phyloP scores from a whole-genome alignment of 2,113 vertebrate genomes.

The Pseudorectes ferrugineus region DNA sequence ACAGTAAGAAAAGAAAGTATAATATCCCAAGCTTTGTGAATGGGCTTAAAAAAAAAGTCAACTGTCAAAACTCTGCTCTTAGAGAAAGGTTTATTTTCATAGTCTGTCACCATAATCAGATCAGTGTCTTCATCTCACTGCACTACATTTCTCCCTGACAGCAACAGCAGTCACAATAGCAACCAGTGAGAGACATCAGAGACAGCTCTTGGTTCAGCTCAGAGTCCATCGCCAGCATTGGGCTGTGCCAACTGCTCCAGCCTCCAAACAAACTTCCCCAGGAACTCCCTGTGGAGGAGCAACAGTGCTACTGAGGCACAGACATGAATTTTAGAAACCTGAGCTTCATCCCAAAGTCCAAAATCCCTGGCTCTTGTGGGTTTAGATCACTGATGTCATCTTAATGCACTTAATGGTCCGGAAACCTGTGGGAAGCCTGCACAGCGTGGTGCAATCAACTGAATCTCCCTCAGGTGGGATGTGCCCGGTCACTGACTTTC shows the following conservation, averaged over 20 bases:
- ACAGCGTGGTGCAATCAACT: accelerated
- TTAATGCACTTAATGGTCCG: neutral
- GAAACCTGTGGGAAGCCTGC: neutral
- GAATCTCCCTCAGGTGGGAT: neutral
- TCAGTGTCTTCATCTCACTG: neutral
- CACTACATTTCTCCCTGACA: neutral
- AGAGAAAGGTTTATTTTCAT: constrained; percentile 8
- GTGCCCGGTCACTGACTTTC: too few species aligned
- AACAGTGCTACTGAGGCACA: neutral
- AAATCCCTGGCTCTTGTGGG: neutral
- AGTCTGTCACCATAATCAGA: neutral
- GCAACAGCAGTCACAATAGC: neutral
- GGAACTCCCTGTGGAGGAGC: neutral
- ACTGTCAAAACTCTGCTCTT: neutral
- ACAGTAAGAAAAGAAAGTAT: neutral
- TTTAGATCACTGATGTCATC: neutral
- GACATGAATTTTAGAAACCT: neutral
- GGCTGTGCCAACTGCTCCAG: neutral
- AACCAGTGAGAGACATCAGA: neutral
- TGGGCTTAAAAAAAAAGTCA: neutral
- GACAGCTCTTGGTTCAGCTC: neutral
- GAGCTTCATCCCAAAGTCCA: neutral
- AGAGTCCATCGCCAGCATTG: neutral
- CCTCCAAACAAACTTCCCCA: neutral
- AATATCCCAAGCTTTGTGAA: neutral